These are phyloP conservation scores for Alectoris magna DNA, from an alignment of 2,797 vertebrate genomes.

Conservation along the genomic window DNA sequence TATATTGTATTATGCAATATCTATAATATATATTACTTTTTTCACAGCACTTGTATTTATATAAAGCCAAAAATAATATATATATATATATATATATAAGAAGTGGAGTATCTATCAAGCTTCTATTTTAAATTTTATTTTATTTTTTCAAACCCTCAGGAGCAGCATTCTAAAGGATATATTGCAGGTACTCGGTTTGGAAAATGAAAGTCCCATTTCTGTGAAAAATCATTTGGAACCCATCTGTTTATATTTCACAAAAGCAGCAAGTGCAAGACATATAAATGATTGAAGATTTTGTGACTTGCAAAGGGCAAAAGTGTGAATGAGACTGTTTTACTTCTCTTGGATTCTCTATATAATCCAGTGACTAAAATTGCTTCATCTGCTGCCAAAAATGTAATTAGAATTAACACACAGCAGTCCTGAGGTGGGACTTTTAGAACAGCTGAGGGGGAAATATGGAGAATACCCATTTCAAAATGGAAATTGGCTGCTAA, in stretches of 20 bases:
- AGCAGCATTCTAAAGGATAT: slow-evolving; percentile 21
- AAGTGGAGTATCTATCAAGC: neutral
- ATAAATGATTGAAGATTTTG: slow-evolving; percentile 49
- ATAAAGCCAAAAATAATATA: neutral
- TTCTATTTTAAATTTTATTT: neutral
- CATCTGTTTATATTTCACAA: slow-evolving; percentile 63
- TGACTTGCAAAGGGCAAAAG: slow-evolving; percentile 52
- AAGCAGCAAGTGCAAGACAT: neutral
- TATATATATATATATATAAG: neutral
- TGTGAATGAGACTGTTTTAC: slow-evolving; percentile 46
- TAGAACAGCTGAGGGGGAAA: neutral
- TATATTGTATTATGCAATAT: neutral
- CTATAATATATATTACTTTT: neutral
- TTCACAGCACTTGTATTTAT: neutral
- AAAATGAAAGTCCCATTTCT: slow-evolving; percentile 47
- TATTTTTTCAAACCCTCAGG: neutral
- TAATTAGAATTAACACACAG: slow-evolving; percentile 7
- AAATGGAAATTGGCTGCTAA: neutral
- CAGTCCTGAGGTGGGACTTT: neutral
- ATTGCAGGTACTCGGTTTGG: slow-evolving; percentile 23
- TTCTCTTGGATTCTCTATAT: slow-evolving; percentile 40
- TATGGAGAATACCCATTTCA: neutral
- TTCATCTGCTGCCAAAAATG: slow-evolving; percentile 37
- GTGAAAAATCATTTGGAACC: slow-evolving; percentile 42
- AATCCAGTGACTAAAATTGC: neutral